phyloP scores from a whole-genome alignment of 2,113 vertebrate genomes.

The Columba livia region DNA sequence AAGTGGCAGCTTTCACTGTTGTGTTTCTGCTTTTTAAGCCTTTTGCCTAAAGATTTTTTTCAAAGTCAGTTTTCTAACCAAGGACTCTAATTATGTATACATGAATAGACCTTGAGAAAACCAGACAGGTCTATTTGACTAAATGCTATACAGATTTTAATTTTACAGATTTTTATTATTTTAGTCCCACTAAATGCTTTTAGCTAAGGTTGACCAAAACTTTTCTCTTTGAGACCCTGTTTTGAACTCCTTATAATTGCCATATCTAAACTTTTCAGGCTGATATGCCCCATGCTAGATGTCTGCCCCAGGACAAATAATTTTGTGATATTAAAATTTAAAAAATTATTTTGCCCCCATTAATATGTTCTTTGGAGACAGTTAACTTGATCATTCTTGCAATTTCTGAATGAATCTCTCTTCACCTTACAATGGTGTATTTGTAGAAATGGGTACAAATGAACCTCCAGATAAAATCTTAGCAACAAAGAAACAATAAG shows the following conservation, averaged over 20 bases:
- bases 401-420: neutral
- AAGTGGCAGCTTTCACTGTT: neutral
- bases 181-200: constrained; percentile 29
- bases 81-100: neutral
- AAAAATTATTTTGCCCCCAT: neutral
- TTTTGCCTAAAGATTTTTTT: neutral
- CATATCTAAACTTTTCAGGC: constrained; percentile 3
- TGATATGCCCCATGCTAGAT: neutral
- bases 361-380: neutral
- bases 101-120: neutral
- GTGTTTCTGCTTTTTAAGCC: neutral
- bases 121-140: neutral
- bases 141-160: neutral
- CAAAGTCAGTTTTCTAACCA: neutral
- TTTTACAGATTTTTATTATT: constrained; percentile 18
- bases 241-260: neutral
- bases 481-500: neutral
- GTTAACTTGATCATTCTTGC: neutral
- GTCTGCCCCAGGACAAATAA: neutral
- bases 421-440: neutral
- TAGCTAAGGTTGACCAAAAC: constrained; percentile 2
- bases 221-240: neutral
- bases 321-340: neutral
- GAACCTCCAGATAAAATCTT: neutral
- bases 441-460: neutral